Percentiles rank a stretch among this genome's conserved stretches.
phyloP scores from a whole-genome alignment of 1,140 invertebrate genomes.

The Araneus ventricosus region DNA sequence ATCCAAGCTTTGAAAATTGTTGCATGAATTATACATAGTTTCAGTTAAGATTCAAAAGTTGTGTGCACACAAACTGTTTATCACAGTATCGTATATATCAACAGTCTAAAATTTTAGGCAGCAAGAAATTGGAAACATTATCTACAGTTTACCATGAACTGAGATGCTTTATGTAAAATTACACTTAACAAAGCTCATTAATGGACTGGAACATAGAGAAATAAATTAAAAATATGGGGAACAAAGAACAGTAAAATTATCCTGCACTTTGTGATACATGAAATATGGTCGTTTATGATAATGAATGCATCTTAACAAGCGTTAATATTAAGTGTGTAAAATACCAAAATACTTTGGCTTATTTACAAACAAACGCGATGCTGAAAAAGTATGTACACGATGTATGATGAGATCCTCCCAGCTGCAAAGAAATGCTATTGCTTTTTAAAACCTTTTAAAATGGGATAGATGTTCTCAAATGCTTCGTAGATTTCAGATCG shows the following conservation, averaged over 20 bases:
- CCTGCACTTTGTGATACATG: background rate
- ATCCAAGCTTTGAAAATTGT: no score
- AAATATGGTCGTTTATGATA: background rate
- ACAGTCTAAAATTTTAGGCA: no score
- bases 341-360: background rate
- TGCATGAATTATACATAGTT: no score
- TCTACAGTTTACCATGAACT: no score
- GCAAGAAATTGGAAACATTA: no score
- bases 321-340: background rate
- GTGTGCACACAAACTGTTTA: no score
- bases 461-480: constrained; percentile 99
- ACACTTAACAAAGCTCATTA: background rate
- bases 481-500: constrained; percentile 99
- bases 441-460: constrained; percentile 99
- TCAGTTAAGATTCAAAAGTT: no score
- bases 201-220: background rate
- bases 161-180: no score
- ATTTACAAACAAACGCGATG: constrained; percentile 16
- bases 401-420: background rate
- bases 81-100: no score
- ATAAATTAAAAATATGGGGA: background rate
- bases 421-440: constrained; percentile 83
- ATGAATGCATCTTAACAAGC: background rate
- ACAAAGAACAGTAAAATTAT: background rate
- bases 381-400: constrained; percentile 28